Percentiles rank a stretch among this genome's conserved stretches.
Conservation (phyloP, 2,888 invertebrate genomes). For the Apotomis betuletana region DNA sequence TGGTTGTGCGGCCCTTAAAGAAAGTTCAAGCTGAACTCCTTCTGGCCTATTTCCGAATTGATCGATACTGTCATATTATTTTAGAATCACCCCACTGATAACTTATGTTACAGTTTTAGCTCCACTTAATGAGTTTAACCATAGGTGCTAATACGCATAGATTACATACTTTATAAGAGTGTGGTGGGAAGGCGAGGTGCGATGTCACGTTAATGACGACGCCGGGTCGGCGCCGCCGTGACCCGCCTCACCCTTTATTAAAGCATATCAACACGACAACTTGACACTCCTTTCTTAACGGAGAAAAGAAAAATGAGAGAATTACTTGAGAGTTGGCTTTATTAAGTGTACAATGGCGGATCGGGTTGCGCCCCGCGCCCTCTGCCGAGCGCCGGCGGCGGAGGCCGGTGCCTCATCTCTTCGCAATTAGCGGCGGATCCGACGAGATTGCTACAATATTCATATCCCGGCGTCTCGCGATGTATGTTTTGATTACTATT, state of each 20-base stretch:
- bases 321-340: constrained; percentile 1
- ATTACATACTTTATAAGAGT: neutral
- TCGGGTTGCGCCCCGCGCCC: constrained; percentile 13
- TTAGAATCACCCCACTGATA: too few relatives aligned
- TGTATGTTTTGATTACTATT: neutral
- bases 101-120: too few relatives aligned
- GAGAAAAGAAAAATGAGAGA: constrained; percentile 27
- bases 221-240: neutral
- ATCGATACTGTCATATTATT: too few relatives aligned
- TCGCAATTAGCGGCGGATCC: constrained; percentile 17
- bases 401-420: constrained; percentile 7
- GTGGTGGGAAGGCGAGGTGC: neutral
- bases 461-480: neutral
- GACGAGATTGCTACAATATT: constrained; percentile 17
- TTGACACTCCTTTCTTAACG: constrained; percentile 39
- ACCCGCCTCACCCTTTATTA: constrained; percentile 22
- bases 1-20: too few relatives aligned
- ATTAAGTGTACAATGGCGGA: constrained; percentile 23
- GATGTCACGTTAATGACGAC: neutral
- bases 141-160: too few relatives aligned
- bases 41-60: too few relatives aligned
- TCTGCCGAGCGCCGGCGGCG: neutral
- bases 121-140: neutral
- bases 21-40: too few relatives aligned
- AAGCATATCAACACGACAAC: constrained; percentile 33